Base-by-base conservation (phyloP, 2,888 invertebrate genomes). In the Galeopsomyia nigrocyanea region DNA sequence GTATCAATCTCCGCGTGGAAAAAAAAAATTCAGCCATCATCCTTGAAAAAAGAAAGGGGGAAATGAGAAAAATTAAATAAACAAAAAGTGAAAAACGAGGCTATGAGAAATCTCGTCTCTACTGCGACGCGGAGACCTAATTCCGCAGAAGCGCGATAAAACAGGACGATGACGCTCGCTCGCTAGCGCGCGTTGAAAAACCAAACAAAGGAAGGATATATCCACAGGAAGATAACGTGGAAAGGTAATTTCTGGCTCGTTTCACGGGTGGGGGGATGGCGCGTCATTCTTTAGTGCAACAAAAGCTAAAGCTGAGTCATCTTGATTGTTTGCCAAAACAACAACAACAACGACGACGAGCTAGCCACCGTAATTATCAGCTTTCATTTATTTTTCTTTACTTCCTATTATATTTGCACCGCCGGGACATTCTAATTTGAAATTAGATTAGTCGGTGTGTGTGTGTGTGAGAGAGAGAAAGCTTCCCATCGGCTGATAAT, bases 371-470 rank as follows among this genome's bases (percentile, higher is more conserved):
- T 39, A 39, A 39, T 39, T 39, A 39, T 39, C 13, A 10, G 39
- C 39, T 39, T 39, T 31, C 7, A 7, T 31, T 39, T 39, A 10
- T 9, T 39, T 39, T 26, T 22, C 26, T n/a, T 16, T 22, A 13
- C 62, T 69, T 70, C 70, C 70, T 67, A 60, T 70, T 72, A 73
- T 73, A 73, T 73, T 75, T 73, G 61, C 75, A 62, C 69, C 67
- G 53, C 57, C 65, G 66, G 76, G 74, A 78, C 77, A 78, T 77
- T 79, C 77, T 78, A 76, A 77, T 78, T 79, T 74, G 74, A 75
- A 79, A 79, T 78, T 77, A 76, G 78, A 78, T 79, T 79, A 79
- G 71, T 71, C 67, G 68, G 69, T 75, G 71, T 68, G 72, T 68
- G 46, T 46, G 31, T 5, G n/a, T 6, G 17, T 13, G 16, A 9